phyloP scores from a whole-genome alignment of 2,888 invertebrate genomes.

The Euphydryas editha region DNA sequence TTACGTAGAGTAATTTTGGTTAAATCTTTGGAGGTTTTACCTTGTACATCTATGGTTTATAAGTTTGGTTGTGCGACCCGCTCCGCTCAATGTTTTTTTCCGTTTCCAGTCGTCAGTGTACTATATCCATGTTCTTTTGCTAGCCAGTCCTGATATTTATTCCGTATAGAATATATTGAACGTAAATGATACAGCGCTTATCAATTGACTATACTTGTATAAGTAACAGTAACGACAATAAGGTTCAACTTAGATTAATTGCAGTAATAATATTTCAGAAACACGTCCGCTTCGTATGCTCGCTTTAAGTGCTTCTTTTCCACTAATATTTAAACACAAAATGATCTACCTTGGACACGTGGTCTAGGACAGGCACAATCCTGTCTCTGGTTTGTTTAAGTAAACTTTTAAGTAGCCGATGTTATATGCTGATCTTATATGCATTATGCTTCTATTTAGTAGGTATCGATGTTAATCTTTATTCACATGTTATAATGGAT shows the following conservation, averaged over 20 bases:
- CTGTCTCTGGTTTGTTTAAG: too few relatives aligned
- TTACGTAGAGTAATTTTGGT: conserved; percentile 1
- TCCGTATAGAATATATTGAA: neutral
- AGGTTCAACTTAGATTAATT: conserved; percentile 3
- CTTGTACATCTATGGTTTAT: conserved; percentile 2
- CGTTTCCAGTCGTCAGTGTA: conserved; percentile 26
- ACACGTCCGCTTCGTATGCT: conserved; percentile 6
- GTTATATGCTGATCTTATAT: too few relatives aligned
- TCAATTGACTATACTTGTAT: neutral
- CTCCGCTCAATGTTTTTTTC: conserved; percentile 14
- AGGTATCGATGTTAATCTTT: too few relatives aligned
- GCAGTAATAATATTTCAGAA: neutral
- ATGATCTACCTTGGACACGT: too few relatives aligned
- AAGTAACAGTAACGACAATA: neutral
- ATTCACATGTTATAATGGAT: too few relatives aligned
- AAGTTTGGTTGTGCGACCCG: conserved; percentile 26
- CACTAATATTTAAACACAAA: too few relatives aligned
- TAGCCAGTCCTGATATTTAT: neutral
- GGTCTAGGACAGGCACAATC: too few relatives aligned
- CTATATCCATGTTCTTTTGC: conserved; percentile 13
- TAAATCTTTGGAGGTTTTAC: neutral
- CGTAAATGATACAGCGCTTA: neutral
- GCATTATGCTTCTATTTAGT: too few relatives aligned
- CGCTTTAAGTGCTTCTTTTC: too few relatives aligned
- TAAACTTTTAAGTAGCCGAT: too few relatives aligned